Evolutionary conservation across 2,113 vertebrate species (phyloP).

Genomic region (Sapayoa aenigma): DNA sequence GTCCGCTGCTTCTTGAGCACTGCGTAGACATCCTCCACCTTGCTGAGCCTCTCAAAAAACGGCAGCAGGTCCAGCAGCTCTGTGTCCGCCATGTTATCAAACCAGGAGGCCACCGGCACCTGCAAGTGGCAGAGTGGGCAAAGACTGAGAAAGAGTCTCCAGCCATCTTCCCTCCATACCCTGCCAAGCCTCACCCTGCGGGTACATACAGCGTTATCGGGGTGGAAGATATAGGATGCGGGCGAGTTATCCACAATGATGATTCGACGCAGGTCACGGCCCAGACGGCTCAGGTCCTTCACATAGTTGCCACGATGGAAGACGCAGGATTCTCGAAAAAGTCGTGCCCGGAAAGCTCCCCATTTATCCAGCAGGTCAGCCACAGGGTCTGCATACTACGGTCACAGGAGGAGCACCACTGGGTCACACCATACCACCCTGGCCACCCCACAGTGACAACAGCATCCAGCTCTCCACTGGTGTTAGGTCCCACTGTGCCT

Average conservation of each 20-base stretch:
- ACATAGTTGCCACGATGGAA: conserved; percentile 97
- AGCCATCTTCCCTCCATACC: rapidly evolving
- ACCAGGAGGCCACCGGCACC: conserved; percentile 97
- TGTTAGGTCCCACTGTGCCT: neutral
- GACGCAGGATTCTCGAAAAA: conserved; percentile 95
- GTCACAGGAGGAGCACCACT: rapidly evolving
- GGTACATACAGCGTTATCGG: conserved; percentile 87
- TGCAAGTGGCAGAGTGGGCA: neutral
- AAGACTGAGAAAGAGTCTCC: rapidly evolving
- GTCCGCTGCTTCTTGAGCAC: conserved; percentile 88
- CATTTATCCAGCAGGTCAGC: conserved; percentile 94
- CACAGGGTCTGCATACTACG: conserved; percentile 91
- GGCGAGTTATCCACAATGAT: conserved; percentile 98
- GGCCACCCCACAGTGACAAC: rapidly evolving
- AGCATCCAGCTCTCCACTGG: neutral
- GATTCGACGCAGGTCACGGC: conserved; percentile 89
- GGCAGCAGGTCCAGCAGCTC: conserved; percentile 95
- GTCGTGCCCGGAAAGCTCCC: conserved; percentile 89
- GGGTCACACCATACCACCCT: rapidly evolving
- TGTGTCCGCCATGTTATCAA: conserved; percentile 94
- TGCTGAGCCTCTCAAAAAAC: conserved; percentile 95
- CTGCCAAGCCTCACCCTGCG: rapidly evolving
- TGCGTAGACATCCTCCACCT: conserved; percentile 88
- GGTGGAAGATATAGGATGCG: conserved; percentile 95
- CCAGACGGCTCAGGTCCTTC: conserved; percentile 94